Evolutionary conservation across 92 coral and sea anemone species (phyloP), one percentile per base, ranked within the genome.

Genomic region (Isaurus tuberculatus): DNA sequence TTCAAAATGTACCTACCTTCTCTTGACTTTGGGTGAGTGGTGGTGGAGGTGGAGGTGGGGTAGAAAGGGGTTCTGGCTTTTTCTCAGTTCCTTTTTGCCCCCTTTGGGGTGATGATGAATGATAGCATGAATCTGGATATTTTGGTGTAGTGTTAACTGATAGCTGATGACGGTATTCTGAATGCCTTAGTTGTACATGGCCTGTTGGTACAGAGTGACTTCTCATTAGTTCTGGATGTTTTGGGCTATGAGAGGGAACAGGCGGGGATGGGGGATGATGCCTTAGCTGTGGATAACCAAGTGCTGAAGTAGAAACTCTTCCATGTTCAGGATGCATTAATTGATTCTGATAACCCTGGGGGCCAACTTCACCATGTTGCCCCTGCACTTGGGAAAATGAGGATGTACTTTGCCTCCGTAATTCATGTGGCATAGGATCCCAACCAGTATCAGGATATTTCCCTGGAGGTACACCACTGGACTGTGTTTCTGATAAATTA

Each of bases 171-270:
- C 70, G 33, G 40, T 27, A 58, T 20, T 77, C 82, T 34, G 55
- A 33, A 77, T 77, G 70, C 51, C 69, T 36, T 77, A 67, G 69
- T 32, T 77, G 82, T 20, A 22, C 70, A 33, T 77, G 82, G 16
- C 82, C 70, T 57, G 70, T 19, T 14, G 82, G 82, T 70, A 77
- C 9, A 25, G 82, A 77, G 33, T 77, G 82, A 58, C 82, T 77
- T 8, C 82, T 60, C 82, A 57, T 77, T 19, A 77, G 34, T 27
- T 77, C 82, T 14, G 51, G 34, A 63, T 34, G 82, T 22, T 44
- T 60, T 58, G 60, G 34, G 27, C 69, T 34, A 72, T 72, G 78
- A 15, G 68, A 75, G 5, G 37, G 69, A 44, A 31, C 30, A 32
- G 70, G 28, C 0, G 70, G 82, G 15, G 82, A 77, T 5, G 70